Evolutionary conservation across 1,140 invertebrate species (phyloP).

Genomic region (Nylanderia fulva): DNA sequence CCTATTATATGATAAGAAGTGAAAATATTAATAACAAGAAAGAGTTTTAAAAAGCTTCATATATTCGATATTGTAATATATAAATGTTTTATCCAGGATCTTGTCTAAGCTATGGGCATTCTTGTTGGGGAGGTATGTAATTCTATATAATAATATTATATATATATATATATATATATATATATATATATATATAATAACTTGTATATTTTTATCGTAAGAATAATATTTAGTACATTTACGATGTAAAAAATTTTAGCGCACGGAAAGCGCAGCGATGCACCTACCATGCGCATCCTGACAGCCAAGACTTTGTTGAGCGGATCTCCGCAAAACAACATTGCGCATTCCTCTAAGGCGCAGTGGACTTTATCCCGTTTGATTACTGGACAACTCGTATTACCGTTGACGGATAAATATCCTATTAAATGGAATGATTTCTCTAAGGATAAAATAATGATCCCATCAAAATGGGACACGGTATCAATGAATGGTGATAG

Average conservation of each 20-base stretch:
- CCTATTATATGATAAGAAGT: background rate
- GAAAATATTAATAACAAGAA: background rate
- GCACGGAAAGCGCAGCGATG: constrained; percentile 86
- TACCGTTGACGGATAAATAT: constrained; percentile 59
- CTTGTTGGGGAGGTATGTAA: constrained; percentile 88
- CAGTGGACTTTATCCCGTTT: constrained; percentile 70
- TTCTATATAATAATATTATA: constrained; percentile 11
- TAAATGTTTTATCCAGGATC: constrained; percentile 84
- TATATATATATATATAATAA: too few relatives aligned
- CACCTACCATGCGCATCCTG: background rate
- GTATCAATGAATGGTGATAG: background rate
- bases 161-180: too few relatives aligned
- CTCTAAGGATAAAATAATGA: constrained; percentile 30
- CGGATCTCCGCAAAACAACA: constrained; percentile 25
- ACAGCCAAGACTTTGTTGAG: background rate
- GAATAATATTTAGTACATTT: too few relatives aligned
- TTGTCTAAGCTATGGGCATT: constrained; percentile 87
- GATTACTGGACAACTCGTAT: constrained; percentile 55
- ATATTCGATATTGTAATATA: background rate
- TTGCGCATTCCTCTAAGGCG: constrained; percentile 39
- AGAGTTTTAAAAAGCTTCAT: background rate
- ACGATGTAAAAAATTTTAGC: constrained; percentile 81
- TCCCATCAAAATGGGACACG: constrained; percentile 57
- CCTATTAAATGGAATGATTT: constrained; percentile 57
- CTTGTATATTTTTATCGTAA: background rate